Evolutionary conservation across 2,113 vertebrate genomes (phyloP).

Genomic region (Hyperopisus bebe): DNA sequence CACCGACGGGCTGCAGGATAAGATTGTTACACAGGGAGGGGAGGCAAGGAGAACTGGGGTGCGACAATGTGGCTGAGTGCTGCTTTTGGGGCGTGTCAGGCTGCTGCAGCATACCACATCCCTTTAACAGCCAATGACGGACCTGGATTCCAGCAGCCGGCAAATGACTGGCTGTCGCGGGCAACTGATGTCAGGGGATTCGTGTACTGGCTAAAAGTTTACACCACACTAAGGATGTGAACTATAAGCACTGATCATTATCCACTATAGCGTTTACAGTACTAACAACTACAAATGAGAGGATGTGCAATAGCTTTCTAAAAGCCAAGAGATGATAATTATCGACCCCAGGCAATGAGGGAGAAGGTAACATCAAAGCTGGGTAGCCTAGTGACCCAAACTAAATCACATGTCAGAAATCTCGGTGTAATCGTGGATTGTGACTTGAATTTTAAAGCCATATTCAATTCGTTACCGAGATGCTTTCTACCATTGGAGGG

Average conservation of each 20-base stretch:
- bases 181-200: not conserved
- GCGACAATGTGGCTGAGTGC: not conserved
- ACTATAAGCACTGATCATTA: not conserved
- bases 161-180: conserved; percentile 11
- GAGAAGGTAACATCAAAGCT: not conserved
- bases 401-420: not conserved
- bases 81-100: not conserved
- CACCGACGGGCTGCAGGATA: not conserved
- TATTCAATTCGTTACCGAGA: not conserved
- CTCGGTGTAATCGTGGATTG: not conserved
- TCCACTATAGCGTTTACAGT: not conserved
- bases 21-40: not conserved
- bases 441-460: not conserved
- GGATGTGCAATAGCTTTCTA: not conserved
- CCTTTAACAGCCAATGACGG: conserved; percentile 18
- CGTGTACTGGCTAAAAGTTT: not conserved
- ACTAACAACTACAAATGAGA: not conserved
- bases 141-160: not conserved
- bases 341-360: not conserved
- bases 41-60: not conserved
- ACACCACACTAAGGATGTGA: not conserved
- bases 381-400: not conserved
- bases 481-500: not conserved
- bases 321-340: not conserved
- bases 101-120: not conserved